Base-by-base conservation (phyloP, 2,888 invertebrate genomes). In the Horisme vitalbata region DNA sequence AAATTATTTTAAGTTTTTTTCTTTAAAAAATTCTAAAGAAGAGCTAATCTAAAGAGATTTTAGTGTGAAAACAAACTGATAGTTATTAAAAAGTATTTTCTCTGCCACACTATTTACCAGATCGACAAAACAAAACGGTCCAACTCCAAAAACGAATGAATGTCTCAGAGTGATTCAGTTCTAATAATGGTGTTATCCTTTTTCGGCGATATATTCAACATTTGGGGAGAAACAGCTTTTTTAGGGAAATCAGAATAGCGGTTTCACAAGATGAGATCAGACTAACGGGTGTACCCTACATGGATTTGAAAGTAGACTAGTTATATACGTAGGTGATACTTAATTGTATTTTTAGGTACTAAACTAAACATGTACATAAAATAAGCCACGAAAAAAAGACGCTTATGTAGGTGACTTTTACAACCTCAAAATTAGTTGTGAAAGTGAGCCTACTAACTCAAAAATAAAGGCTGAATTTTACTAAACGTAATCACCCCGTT, bases 221-320 rank as follows among this genome's bases (percentile, higher is more conserved):
- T 45, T 45, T 53, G 55, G 43, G 47, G 56, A 62, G 68, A 66
- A 72, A 69, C 55, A 34, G 55, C 61, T 69, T 71, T 78, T 75
- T 80, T 76, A 65, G 68, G 75, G 57, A 71, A 81, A 79, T 72
- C 61, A 62, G 66, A 67, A 48, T 74, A 78, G 72, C 79, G 70
- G 79, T 66, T 54, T 48, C 34, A 21, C 30, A 14, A 31, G 38
- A 52, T 71, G 70, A 71, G 57, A 52, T 73, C 69, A 71, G 44
- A 27, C 0, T 65, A 65, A 59, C 67, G 58, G 69, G 10, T 15
- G 51, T 46, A 50, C 48, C 47, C 23, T 44, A 45, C 20, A 46
- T 27, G 45, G 45, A 13, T 20, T 23, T 23, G 28, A 39, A 45
- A 39, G 38, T 45, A 7, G 34, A 5, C 8, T 21, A 2, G 6